phyloP scores from a whole-genome alignment of 2,797 vertebrate species.

The Scyliorhinus canicula region DNA sequence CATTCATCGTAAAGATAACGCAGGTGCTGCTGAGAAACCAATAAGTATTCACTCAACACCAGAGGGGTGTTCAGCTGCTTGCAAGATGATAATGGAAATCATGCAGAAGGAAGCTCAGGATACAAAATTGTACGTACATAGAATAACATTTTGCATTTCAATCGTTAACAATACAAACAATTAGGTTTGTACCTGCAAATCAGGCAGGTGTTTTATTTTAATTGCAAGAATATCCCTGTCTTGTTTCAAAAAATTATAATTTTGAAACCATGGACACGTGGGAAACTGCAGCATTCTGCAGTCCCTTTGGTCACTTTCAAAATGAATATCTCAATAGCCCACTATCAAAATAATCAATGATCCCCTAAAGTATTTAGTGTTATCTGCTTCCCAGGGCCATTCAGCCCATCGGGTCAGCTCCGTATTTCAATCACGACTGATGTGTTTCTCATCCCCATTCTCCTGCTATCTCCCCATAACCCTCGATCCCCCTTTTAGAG shows the following conservation, averaged over 20 bases:
- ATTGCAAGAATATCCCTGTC: not conserved
- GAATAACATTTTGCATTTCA: not conserved
- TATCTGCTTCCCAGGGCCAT: not conserved
- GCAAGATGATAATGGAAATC: slow-evolving; percentile 95
- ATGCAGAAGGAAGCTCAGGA: slow-evolving; percentile 98
- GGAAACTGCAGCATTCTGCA: not conserved
- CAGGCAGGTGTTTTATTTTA: not conserved
- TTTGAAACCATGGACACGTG: not conserved
- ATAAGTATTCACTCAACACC: slow-evolving; percentile 97
- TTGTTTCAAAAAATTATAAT: not conserved
- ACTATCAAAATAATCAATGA: not conserved
- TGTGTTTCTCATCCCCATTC: too few species aligned
- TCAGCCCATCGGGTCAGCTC: too few species aligned
- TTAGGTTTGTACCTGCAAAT: not conserved
- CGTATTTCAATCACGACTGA: too few species aligned
- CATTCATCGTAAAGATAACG: slow-evolving; percentile 97
- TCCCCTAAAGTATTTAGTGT: not conserved
- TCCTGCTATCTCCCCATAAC: too few species aligned
- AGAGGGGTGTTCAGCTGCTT: slow-evolving; percentile 88
- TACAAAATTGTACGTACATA: slow-evolving; percentile 88
- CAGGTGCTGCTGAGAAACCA: slow-evolving; percentile 94
- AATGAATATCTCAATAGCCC: not conserved
- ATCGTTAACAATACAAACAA: not conserved
- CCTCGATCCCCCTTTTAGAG: too few species aligned
- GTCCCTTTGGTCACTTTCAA: not conserved